Evolutionary conservation across 1,140 invertebrate species (phyloP), one percentile per base, ranked within the genome.

Genomic region (Heliconius hewitsoni): DNA sequence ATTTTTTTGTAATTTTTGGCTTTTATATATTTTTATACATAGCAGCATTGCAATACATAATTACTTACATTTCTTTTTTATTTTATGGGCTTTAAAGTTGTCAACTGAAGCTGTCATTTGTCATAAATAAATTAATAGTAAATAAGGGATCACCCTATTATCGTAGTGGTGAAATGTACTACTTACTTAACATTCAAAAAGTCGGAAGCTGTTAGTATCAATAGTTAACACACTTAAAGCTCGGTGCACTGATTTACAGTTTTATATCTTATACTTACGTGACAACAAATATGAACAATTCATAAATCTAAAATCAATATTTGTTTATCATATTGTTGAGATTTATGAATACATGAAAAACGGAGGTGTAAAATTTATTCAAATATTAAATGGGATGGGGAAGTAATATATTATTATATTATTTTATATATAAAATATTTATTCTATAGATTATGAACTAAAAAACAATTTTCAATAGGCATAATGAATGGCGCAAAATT

Each of bases 401-500:
- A 70, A 71, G 70, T 52, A 79, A 74, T 71, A 60, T 74, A 46
- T 37, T n/a, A 39, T 73, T 42, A 30, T 74, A n/a, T 27, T 77
- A 70, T 76, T 81, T 77, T 78, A 39, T 27, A 42, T n/a, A 72
- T 37, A 11, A 39, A 72, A 42, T 72, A 23, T 39, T n/a, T 37
- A 72, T 72, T 39, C 4, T 66, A 30, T 72, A 16, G 16, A 19
- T 37, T 19, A 3, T n/a, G 19, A 19, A 72, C 8, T 39, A 72
- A 72, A 72, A 74, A 37, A 19, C 37, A n/a, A 57, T 78, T 55
- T 42, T 27, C 80, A 83, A 71, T 73, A 95, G 93, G 60, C 96
- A 96, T 85, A 95, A 92, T 83, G 92, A 95, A 87, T 96, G 96
- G 96, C 94, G 96, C 84, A 95, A 95, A 86, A 87, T 95, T 71